Base-by-base conservation (phyloP, 2,888 invertebrate species). In the Bombylius discolor region DNA sequence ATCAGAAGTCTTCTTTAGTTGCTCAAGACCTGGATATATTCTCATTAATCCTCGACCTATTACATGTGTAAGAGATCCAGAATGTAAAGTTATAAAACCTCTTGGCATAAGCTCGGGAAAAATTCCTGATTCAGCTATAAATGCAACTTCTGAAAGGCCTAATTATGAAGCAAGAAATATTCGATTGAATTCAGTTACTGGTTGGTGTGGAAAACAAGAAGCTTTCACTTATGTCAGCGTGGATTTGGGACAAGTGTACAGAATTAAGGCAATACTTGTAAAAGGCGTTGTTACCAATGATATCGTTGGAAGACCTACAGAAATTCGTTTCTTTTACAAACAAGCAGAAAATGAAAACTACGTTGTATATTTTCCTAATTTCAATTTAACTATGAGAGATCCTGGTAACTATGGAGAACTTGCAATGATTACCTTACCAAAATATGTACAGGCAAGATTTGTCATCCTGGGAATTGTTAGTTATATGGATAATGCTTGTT, bases 171-270 rank as follows among this genome's bases (percentile, higher is more conserved):
- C 92, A 0, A 85, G 79, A 69, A 92, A 94, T 68, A 85, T 94
- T 12, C 80, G 94, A 39, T 76, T 95, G 44, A 93, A 92, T 69
- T 93, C 94, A 1, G 93, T 92, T 5, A 94, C 94, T 49, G 94
- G 94, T 23, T 95, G 94, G 94, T 94, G 94, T 73, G 92, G 92
- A n/a, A 94, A 93, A 67, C 89, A 91, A 76, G 96, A 96, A 76
- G 89, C 94, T 0, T 95, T 96, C 67, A 95, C 95, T 0, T 96
- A 95, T 66, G 90, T 95, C 8, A 94, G 91, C 67, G 94, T 97
- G 1, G 96, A 97, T 73, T 79, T 97, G 60, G 95, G 95, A 47
- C 86, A 89, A 75, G 85, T 94, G n/a, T 90, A 86, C 70, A 81
- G 94, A 63, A 89, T 95, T 0, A 94, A 93, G 74, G 93, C 92